Evolutionary conservation across 2,797 vertebrate genomes (phyloP), one percentile per base, ranked within the genome.

Genomic region (Orientallactaga sibirica): DNA sequence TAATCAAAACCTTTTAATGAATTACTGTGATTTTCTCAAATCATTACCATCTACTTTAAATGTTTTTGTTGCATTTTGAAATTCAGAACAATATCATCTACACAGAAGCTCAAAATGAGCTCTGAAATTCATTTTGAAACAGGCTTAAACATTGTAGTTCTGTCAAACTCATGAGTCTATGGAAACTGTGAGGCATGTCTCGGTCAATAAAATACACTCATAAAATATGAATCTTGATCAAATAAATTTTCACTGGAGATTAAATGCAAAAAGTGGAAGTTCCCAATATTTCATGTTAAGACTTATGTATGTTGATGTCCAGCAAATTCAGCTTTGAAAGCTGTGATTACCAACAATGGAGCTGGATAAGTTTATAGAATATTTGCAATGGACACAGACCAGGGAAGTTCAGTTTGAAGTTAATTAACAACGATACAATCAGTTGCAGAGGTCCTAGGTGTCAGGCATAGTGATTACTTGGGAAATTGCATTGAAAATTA

Each of bases 401-500:
- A 70, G 24, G 61, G 41, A 19, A 76, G 24, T 22, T 95, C 10
- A 74, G 10, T 62, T 84, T 27, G 62, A 7, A 88, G 6, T 89
- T 74, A 83, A 87, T 80, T 87, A 92, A 66, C 80, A 76, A 76
- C 12, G 68, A 27, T 80, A 18, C 27, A 84, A 87, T 10, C 14
- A 85, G 55, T 37, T 74, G 3, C 15, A 68, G 73, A 86, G 11
- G 18, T 92, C 74, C 9, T 12, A 27, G 3, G 64, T 76, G 78
- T 84, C 79, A 86, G 37, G 66, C 27, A 87, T 24, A 10, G 33
- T 55, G 5, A 81, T 90, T 76, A 58, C 33, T 85, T 43, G 9
- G 7, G 58, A 93, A 76, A 73, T 24, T 90, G 25, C 37, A 73
- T 20, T 80, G 64, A 66, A 84, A 90, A 80, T 87, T 52, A 94